Percentiles rank a stretch among this genome's conserved stretches.
Evolutionary conservation across 2,888 invertebrate genomes (phyloP).

Genomic region (Toxonevra muliebris): DNA sequence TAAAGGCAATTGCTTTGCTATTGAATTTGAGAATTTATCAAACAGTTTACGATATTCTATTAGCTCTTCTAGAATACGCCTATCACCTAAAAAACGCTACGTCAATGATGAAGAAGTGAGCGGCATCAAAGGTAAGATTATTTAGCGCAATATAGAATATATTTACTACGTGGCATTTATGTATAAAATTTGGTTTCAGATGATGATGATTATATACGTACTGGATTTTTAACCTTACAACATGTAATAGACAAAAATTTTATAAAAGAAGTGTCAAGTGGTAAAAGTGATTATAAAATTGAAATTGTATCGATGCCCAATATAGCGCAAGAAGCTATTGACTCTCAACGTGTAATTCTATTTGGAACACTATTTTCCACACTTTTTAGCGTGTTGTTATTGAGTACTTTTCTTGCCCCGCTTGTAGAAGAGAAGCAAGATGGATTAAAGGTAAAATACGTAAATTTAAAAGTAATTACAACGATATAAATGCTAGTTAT

Average conservation of each 20-base stretch:
- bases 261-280: constrained; percentile 54
- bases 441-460: constrained; percentile 67
- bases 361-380: constrained; percentile 55
- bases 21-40: constrained; percentile 44
- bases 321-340: constrained; percentile 41
- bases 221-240: constrained; percentile 70
- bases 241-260: constrained; percentile 71
- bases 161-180: neutral
- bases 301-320: constrained; percentile 52
- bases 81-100: constrained; percentile 59
- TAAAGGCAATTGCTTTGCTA: constrained; percentile 52
- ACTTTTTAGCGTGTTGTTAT: constrained; percentile 52
- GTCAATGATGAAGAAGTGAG: constrained; percentile 58
- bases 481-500: too few species aligned
- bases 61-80: constrained; percentile 61
- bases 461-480: too few species aligned
- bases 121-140: constrained; percentile 50
- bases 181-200: constrained; percentile 48
- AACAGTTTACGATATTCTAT: constrained; percentile 66
- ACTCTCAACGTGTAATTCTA: constrained; percentile 48
- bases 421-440: constrained; percentile 71
- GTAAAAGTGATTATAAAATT: constrained; percentile 30
- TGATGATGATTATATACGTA: constrained; percentile 64
- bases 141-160: neutral
- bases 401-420: constrained; percentile 66